Conservation (phyloP, 2,888 invertebrate species). For the Epiperipatus broadwayi region DNA sequence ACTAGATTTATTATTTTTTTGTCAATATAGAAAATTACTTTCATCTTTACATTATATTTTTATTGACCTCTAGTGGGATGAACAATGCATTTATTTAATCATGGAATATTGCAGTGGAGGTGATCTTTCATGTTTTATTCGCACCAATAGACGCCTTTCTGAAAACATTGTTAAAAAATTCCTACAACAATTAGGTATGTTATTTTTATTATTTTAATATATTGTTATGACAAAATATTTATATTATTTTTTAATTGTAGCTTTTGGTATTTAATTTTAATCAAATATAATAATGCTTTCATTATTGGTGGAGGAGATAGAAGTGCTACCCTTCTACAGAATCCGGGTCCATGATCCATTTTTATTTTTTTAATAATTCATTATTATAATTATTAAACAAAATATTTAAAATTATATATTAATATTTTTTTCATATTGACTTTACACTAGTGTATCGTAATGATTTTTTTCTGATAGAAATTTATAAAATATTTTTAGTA, state of each 20-base stretch:
- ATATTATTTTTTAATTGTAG: conserved; percentile 4
- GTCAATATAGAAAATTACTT: background rate
- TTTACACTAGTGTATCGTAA: no score
- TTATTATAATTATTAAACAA: no score
- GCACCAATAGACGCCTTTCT: conserved; percentile 41
- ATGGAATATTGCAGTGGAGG: conserved; percentile 71
- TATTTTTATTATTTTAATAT: background rate
- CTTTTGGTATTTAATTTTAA: no score
- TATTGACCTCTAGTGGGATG: conserved; percentile 29
- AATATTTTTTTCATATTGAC: no score
- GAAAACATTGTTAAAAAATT: conserved; percentile 53
- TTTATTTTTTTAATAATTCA: no score
- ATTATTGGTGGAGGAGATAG: no score
- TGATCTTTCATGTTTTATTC: conserved; percentile 56
- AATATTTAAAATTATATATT: no score
- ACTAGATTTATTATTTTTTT: background rate
- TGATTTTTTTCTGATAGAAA: no score
- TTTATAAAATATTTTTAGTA: no score
- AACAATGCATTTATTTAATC: conserved; percentile 58
- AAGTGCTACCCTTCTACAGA: no score
- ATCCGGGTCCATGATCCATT: no score
- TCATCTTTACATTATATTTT: conserved; percentile 11
- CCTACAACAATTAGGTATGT: conserved; percentile 46
- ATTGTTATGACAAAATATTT: background rate
- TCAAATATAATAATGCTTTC: no score